Base-by-base conservation (phyloP, 2,888 invertebrate species). In the Rhamphomyia laevipes region DNA sequence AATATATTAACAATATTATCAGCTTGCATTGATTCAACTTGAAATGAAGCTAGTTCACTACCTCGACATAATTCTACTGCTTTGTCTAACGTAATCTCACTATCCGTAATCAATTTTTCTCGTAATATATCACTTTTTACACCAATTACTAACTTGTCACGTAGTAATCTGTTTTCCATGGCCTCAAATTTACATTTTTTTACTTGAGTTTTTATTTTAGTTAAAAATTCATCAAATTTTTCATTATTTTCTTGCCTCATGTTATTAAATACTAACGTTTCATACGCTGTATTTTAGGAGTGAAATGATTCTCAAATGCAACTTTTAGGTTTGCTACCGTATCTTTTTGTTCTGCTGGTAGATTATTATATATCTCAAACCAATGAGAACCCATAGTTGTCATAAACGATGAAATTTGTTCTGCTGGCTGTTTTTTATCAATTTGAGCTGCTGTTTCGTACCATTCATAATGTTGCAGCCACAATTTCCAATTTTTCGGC, bases 161-260 rank as follows among this genome's bases (percentile, higher is more conserved):
- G 44, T 15, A 45, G 13, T 35, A 48, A 41, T 35, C 44, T 40
- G 11, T 48, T 18, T 44, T 48, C 44, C 44, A 48, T 38, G 21
- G 27, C 43, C 16, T 30, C 48, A 38, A 40, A 48, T 33, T 37
- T 48, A 37, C 48, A 44, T 44, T 48, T 45, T 48, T 48, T 48
- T 27, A 48, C 41, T 21, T 48, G 48, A 38, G 41, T 40, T 9
- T 44, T 48, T 15, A 45, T 45, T 27, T 48, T 45, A 9, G 48
- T 48, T 6, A 48, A 41, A 35, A 48, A 48, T 13, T 48, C 48
- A 45, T 48, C 45, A 27, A 45, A 48, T 21, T 44, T 45, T 48
- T 48, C 48, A 16, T 38, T 40, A 4, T 48, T 44, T 31, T 43
- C 23, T 43, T 48, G 44, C 5, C 31, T 12, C 21, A 48, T 40